Base-by-base conservation (phyloP, 2,797 vertebrate species). In the Octomys mimax region DNA sequence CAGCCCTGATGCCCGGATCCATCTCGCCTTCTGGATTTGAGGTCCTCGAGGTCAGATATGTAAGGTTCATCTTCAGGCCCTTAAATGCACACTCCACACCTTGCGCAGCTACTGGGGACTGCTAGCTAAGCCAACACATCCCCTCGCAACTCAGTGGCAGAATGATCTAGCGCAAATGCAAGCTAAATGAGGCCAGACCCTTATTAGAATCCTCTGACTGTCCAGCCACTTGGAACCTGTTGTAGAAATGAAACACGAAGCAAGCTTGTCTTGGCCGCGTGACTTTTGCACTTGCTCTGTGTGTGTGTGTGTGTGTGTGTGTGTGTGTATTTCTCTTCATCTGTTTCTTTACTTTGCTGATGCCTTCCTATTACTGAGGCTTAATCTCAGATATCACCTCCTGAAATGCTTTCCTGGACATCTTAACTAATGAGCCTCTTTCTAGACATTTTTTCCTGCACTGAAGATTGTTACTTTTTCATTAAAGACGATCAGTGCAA, bases 401-500 rank as follows among this genome's bases (percentile, higher is more conserved):
- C 24, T 49, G 49, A 31, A 87, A 14, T 24, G n/a, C 61, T 89
- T 85, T 24, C n/a, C 33, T 68, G 62, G 26, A 77, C 0, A 7
- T 22, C 13, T 62, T 90, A 46, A 90, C 31, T 46, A 5, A 75
- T 14, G 7, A 68, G 26, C 61, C 79, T 11, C 49, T 46, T 87
- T 68, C 79, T 78, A 62, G 52, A 81, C 28, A 66, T 62, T 14
- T 86, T 71, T 66, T 87, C 36, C 85, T 57, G 21, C 36, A 62
- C 49, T 66, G 33, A 82, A 54, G 14, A 59, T 39, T 81, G 70
- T 57, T 39, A 80, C 52, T 66, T 90, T 96, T 94, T 82, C 13
- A 33, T 54, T 71, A 94, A 16, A 91, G 36, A 66, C 54, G 57
- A 64, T 14, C 21, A 36, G 6, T n/a, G 33, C 39, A 42, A 22